Evolutionary conservation across 2,888 invertebrate species (phyloP), one percentile per base, ranked within the genome.

Genomic region (Bellardia bayeri): DNA sequence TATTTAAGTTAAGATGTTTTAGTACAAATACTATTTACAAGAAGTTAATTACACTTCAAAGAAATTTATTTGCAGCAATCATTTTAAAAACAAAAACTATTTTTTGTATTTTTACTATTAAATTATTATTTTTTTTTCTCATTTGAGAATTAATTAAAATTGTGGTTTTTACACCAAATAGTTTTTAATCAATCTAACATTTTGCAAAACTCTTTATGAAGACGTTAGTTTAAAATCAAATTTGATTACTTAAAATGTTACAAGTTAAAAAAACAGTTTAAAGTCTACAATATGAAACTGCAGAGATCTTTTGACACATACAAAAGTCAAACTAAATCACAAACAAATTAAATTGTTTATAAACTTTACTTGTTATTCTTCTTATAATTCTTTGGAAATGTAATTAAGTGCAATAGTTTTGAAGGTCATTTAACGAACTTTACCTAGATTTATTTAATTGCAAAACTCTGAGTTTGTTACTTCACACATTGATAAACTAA

Each of bases 351-450:
- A 56, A 64, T 64, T 81, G 16, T 13, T 63, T 5, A n/a, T 3
- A 16, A 5, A 30, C 61, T 42, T 51, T 11, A 7, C 4, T 33
- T 68, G 11, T 63, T 71, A 1, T 30, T 64, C 30, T 66, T 66
- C n/a, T 49, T 64, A 75, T 7, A 61, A n/a, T 71, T 66, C 51
- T 33, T 71, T 58, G 13, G 9, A 5, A 45, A n/a, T 45, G 7
- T 11, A n/a, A 49, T 5, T 8, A 45, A 23, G 23, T 23, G 23
- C 33, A 49, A 37, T 40, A 42, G 8, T 49, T 61, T 49, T 90
- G 91, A 92, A 92, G 92, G 91, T 90, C 89, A 90, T 81, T 81
- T 89, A 76, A 90, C 91, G 92, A 92, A 92, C 91, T 92, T 92
- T 92, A 92, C 92, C 92, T 90, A 92, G 90, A 89, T 92, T 91